A percentile compares a stretch with the other conserved stretches of the same genome.
phyloP scores from a whole-genome alignment of 2,888 invertebrate species.

The Pristionchus mayeri region DNA sequence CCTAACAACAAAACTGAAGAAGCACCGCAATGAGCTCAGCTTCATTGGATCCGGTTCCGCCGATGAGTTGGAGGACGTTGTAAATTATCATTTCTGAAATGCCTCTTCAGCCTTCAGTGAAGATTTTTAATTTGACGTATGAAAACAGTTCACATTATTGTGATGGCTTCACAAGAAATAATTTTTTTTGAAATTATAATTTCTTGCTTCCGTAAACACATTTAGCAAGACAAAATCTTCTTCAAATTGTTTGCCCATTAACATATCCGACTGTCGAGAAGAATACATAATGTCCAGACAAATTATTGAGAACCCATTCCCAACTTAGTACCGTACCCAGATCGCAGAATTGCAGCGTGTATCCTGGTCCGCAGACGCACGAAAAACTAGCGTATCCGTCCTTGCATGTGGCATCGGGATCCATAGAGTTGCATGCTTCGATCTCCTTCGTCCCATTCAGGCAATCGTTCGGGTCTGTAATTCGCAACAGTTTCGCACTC shows the following conservation, averaged over 20 bases:
- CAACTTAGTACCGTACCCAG: too few relatives aligned
- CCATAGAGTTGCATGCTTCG: not conserved
- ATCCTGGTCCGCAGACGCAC: slow-evolving; percentile 14
- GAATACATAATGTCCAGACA: too few relatives aligned
- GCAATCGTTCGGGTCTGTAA: slow-evolving; percentile 22
- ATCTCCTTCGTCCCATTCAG: not conserved
- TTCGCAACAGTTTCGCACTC: too few relatives aligned
- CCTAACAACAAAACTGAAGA: not conserved
- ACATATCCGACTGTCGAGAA: too few relatives aligned
- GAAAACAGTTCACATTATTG: too few relatives aligned
- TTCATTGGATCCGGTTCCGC: not conserved
- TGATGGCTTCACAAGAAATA: not conserved
- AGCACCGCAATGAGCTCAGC: slow-evolving; percentile 4
- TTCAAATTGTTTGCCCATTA: too few relatives aligned
- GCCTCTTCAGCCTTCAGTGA: too few relatives aligned
- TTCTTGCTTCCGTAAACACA: too few relatives aligned
- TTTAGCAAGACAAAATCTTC: too few relatives aligned
- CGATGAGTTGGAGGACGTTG: slow-evolving; percentile 15
- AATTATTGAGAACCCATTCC: too few relatives aligned
- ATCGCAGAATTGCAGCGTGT: slow-evolving; percentile 25
- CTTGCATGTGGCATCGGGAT: not conserved
- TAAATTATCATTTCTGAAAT: slow-evolving; percentile 39
- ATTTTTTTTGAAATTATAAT: not conserved
- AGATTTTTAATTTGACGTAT: too few relatives aligned
- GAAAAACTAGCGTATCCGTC: not conserved